These are phyloP conservation scores for Epinotia ramella DNA, from an alignment of 2,888 invertebrate species.

Conservation along the genomic window DNA sequence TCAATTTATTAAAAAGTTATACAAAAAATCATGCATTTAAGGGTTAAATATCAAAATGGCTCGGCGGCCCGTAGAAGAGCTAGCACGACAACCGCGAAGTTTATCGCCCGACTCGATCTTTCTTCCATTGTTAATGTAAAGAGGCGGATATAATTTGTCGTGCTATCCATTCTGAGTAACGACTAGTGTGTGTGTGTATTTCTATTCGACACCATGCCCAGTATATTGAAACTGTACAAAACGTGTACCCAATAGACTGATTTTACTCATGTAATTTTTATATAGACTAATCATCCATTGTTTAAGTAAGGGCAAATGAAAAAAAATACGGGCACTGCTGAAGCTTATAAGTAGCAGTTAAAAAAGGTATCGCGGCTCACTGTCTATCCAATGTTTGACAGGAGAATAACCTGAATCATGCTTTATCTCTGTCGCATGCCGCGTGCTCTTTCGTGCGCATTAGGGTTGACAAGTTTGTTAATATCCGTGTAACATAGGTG, in stretches of 20 bases:
- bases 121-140: not conserved
- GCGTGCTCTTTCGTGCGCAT: not conserved
- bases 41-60: not conserved
- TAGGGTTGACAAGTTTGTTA: not conserved
- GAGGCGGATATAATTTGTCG: not conserved
- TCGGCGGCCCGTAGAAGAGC: not conserved
- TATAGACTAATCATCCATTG: not conserved
- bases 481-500: no score
- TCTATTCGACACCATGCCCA: not conserved
- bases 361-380: not conserved
- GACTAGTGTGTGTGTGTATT: not conserved
- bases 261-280: conserved; percentile 1
- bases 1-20: no score
- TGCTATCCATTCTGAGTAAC: not conserved
- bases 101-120: not conserved
- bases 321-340: not conserved
- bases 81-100: not conserved
- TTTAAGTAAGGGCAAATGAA: not conserved
- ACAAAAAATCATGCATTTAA: no score
- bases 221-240: conserved; percentile 1
- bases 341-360: not conserved
- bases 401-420: not conserved
- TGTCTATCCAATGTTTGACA: not conserved
- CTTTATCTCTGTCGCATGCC: not conserved
- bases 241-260: conserved; percentile 12